Percentiles rank a stretch among this genome's conserved stretches.
These are phyloP conservation scores for Uromys caudimaculatus DNA, from an alignment of 2,797 vertebrate genomes.

Conservation along the genomic window DNA sequence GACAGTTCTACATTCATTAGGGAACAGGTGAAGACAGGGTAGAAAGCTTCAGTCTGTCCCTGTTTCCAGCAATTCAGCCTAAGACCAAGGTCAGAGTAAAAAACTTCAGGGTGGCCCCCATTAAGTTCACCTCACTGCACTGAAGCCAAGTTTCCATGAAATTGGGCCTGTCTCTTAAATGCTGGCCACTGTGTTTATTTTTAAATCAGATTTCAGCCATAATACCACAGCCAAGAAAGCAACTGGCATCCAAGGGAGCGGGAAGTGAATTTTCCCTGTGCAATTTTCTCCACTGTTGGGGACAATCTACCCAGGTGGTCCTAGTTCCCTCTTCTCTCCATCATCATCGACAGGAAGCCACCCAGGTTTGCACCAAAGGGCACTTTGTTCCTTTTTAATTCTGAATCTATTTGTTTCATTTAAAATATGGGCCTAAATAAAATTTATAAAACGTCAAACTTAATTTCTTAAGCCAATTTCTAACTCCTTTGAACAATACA, in stretches of 20 bases:
- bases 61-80: not conserved
- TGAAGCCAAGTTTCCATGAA: conserved; percentile 54
- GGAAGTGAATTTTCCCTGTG: conserved; percentile 28
- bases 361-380: not conserved
- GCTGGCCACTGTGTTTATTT: conserved; percentile 73
- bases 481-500: not conserved
- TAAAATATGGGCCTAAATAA: conserved; percentile 38
- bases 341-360: not conserved
- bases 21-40: not conserved
- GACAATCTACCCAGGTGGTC: conserved; percentile 65
- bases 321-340: conserved; percentile 8
- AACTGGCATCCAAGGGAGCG: conserved; percentile 43
- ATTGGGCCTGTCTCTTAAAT: conserved; percentile 39
- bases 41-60: not conserved
- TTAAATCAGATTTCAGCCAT: conserved; percentile 69
- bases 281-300: conserved; percentile 49
- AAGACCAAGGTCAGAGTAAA: not conserved
- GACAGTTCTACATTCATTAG: not conserved
- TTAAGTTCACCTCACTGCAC: conserved; percentile 24
- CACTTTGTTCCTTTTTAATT: conserved; percentile 49
- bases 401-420: conserved; percentile 37
- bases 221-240: conserved; percentile 57
- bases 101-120: conserved; percentile 59
- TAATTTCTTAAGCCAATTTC: conserved; percentile 21
- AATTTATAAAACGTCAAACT: conserved; percentile 27